Conservation (phyloP, 2,888 invertebrate genomes). For the Drosophila subquinaria region DNA sequence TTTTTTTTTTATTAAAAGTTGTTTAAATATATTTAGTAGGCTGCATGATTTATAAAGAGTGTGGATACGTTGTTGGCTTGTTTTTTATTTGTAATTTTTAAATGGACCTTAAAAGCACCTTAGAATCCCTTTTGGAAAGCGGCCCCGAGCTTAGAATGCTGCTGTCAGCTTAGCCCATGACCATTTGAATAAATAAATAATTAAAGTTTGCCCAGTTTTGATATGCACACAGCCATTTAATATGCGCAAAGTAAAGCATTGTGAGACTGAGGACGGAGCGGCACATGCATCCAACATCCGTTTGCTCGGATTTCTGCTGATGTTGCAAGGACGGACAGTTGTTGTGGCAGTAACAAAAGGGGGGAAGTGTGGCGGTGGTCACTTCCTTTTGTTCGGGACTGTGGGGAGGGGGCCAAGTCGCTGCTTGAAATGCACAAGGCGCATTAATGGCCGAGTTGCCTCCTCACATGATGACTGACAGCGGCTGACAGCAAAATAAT, state of each 20-base stretch:
- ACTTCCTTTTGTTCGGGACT: slow-evolving; percentile 9
- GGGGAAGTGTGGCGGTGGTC: background rate
- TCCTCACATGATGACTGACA: slow-evolving; percentile 34
- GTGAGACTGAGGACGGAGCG: background rate
- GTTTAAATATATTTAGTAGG: slow-evolving; percentile 18
- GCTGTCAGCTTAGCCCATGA: slow-evolving; percentile 32
- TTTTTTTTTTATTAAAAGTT: slow-evolving; percentile 5
- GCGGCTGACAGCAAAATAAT: slow-evolving; percentile 67
- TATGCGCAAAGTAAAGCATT: slow-evolving; percentile 30
- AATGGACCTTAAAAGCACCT: slow-evolving; percentile 36
- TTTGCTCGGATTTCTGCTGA: slow-evolving; percentile 48
- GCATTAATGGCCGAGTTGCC: slow-evolving; percentile 24
- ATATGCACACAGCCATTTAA: slow-evolving; percentile 39
- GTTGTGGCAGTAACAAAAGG: background rate
- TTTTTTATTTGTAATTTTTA: slow-evolving; percentile 15
- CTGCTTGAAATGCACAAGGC: slow-evolving; percentile 49
- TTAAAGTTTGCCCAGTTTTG: slow-evolving; percentile 54
- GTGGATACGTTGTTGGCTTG: slow-evolving; percentile 8
- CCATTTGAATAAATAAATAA: slow-evolving; percentile 73
- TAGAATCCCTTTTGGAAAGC: background rate
- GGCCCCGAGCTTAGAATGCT: background rate
- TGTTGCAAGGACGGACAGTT: slow-evolving; percentile 24
- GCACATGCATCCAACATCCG: slow-evolving; percentile 36
- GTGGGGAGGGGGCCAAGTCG: background rate
- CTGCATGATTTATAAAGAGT: slow-evolving; percentile 33